These are phyloP conservation scores for Cossypha niveicapilla DNA, from an alignment of 2,797 vertebrate genomes.

Conservation along the genomic window DNA sequence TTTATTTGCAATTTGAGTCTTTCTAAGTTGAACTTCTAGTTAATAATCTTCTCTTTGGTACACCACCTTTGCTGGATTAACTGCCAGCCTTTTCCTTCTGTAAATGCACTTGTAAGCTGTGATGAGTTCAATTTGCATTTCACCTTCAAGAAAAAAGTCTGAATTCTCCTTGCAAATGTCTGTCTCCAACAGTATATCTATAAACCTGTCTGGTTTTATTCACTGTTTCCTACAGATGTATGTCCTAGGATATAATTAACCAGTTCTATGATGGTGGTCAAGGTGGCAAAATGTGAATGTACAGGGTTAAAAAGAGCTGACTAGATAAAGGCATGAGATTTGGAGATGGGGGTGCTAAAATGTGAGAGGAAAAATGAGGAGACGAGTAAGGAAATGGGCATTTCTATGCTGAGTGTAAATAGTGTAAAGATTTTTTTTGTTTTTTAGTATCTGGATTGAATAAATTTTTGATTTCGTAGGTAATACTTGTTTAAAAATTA, in stretches of 20 bases:
- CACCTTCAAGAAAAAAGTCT: neutral
- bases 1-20: neutral
- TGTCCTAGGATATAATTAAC: neutral
- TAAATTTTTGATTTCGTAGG: neutral
- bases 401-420: neutral
- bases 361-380: neutral
- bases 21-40: neutral
- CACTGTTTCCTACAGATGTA: neutral
- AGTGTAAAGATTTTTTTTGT: neutral
- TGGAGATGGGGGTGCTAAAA: neutral
- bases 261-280: neutral
- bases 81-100: neutral
- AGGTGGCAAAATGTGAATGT: neutral
- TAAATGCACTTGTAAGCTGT: neutral
- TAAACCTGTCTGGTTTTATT: neutral
- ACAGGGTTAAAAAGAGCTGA: neutral
- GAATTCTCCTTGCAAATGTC: neutral
- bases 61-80: neutral
- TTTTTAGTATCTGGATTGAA: neutral
- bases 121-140: neutral
- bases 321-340: neutral
- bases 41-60: neutral
- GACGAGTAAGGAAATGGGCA: neutral
- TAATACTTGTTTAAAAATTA: neutral
- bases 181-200: neutral